These are phyloP conservation scores for Argopecten irradians DNA, from an alignment of 1,140 invertebrate genomes.

Conservation along the genomic window DNA sequence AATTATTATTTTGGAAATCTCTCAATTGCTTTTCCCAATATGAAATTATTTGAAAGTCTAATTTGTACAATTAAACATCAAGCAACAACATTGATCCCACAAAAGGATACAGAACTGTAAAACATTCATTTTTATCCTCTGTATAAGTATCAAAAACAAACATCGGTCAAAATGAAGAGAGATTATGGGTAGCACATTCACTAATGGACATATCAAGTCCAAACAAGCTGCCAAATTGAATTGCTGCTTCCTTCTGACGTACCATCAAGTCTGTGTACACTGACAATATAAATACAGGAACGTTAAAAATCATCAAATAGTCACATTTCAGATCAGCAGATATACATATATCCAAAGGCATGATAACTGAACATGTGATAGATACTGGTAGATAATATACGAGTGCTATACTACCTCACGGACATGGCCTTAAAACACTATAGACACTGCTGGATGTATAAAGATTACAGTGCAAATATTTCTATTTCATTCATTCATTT, in stretches of 20 bases:
- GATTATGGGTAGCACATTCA: not conserved
- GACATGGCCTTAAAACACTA: too few relatives aligned
- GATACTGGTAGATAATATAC: too few relatives aligned
- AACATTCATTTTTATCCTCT: not conserved
- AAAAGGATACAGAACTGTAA: not conserved
- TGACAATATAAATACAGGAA: not conserved
- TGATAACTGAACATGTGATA: too few relatives aligned
- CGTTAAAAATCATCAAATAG: not conserved
- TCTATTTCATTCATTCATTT: too few relatives aligned
- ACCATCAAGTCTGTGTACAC: not conserved
- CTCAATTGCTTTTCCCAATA: not conserved
- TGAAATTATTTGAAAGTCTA: not conserved
- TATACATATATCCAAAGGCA: too few relatives aligned
- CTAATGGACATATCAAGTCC: not conserved
- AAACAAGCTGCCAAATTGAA: conserved; percentile 1
- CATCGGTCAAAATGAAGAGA: not conserved
- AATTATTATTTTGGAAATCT: not conserved
- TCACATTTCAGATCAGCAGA: not conserved
- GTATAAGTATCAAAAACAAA: not conserved
- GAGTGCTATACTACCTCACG: too few relatives aligned
- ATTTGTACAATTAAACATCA: not conserved
- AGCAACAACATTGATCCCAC: not conserved
- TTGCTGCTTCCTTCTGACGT: not conserved
- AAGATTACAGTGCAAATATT: too few relatives aligned
- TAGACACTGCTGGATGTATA: too few relatives aligned